Base-by-base conservation (phyloP, 2,113 vertebrate genomes). In the Aplodontia rufa region DNA sequence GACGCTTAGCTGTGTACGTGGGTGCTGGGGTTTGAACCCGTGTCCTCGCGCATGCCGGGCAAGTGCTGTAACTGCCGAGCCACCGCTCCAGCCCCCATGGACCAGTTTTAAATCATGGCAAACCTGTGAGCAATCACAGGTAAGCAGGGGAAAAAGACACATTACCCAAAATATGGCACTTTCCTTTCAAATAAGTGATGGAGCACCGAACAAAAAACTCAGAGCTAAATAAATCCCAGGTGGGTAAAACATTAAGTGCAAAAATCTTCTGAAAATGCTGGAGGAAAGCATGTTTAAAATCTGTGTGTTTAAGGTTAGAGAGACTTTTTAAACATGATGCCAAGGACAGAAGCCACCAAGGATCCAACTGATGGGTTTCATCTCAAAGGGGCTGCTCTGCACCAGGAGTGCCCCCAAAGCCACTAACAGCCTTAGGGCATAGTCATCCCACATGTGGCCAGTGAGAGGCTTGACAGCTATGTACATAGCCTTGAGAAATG, bases 181-280 rank as follows among this genome's bases (percentile, higher is more conserved):
- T 74, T 71, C 51, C 22, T 62, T 94, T 78, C 76, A 87, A 82
- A 53, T 64, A 51, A 69, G 30, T 22, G 26, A 66, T 49, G 16
- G 60, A 82, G 45, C 26, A 16, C 68, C 58, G 79, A 96, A 51
- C 74, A 90, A 60, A 20, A 72, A 24, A 55, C 66, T 86, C 69
- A 69, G 37, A 62, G 47, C n/a, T 37, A 71, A 76, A 71, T 69
- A 32, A 32, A 55, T 37, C 37, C 53, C 37, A 91, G 42, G 22
- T 82, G 51, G n/a, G 45, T 62, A 76, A 75, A 76, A 76, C 20
- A 53, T 49, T n/a, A 60, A 13, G 71, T 83, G 3, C 28, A 22
- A 42, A 80, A 91, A 55, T 47, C 35, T 4, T 6, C 8, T 55
- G 17, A 64, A 93, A 24, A 1, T 32, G 40, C 30, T 11, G 62